Percentiles rank a stretch among this genome's conserved stretches.
Evolutionary conservation across 1,140 invertebrate genomes (phyloP).

Genomic region (Mesaphorura yosii): DNA sequence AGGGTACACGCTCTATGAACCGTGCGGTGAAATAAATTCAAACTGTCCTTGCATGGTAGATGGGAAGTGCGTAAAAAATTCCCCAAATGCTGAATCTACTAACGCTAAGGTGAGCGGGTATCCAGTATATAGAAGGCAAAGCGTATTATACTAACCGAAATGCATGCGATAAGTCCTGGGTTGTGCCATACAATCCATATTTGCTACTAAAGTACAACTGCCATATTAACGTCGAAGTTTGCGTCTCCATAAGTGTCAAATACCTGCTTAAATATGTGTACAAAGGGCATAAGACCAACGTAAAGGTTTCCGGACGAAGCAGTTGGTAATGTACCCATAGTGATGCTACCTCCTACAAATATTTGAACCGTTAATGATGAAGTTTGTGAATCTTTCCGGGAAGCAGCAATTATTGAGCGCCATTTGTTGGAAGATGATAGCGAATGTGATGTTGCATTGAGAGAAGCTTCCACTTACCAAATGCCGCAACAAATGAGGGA

Average conservation of each 20-base stretch:
- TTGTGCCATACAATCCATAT: constrained; percentile 43
- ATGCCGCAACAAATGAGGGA: too few species aligned
- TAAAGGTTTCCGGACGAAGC: neutral
- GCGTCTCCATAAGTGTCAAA: constrained; percentile 42
- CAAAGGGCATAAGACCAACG: constrained; percentile 2
- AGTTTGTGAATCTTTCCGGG: constrained; percentile 24
- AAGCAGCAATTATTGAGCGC: constrained; percentile 25
- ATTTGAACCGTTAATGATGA: constrained; percentile 25
- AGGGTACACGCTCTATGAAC: too few species aligned
- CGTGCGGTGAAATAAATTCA: too few species aligned
- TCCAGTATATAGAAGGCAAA: too few species aligned
- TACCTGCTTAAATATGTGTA: constrained; percentile 24
- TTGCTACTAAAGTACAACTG: constrained; percentile 40
- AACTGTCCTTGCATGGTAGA: too few species aligned
- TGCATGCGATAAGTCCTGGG: constrained; percentile 39
- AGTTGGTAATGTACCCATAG: constrained; percentile 24
- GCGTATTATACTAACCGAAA: too few species aligned
- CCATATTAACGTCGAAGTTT: constrained; percentile 43
- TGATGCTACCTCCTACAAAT: constrained; percentile 25
- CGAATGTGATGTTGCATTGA: too few species aligned
- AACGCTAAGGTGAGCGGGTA: too few species aligned
- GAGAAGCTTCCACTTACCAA: too few species aligned
- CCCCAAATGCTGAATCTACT: too few species aligned
- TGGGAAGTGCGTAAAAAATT: too few species aligned
- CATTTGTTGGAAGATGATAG: constrained; percentile 23